Percentiles rank a stretch among this genome's conserved stretches.
Evolutionary conservation across 2,797 vertebrate species (phyloP).

Genomic region (Diglossa cyanea): DNA sequence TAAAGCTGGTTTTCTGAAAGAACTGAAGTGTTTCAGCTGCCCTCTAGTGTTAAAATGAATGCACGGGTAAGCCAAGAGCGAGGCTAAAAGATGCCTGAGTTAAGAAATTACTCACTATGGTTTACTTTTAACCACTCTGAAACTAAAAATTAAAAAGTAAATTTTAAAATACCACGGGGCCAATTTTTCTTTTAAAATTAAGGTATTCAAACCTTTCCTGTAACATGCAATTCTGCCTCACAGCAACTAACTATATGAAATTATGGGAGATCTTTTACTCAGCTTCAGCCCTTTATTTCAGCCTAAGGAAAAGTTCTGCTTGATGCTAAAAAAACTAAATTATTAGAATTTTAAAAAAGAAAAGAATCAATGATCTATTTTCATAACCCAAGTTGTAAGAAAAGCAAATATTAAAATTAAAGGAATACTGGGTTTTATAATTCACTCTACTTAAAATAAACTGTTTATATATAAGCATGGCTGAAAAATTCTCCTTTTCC

Average conservation of each 20-base stretch:
- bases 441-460: neutral
- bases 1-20: neutral
- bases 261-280: neutral
- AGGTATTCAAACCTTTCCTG: neutral
- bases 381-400: neutral
- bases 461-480: neutral
- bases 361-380: neutral
- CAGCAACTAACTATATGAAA: neutral
- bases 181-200: neutral
- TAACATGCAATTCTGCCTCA: neutral
- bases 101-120: neutral
- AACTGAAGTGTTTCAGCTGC: neutral
- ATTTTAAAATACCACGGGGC: neutral
- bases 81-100: neutral
- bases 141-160: neutral
- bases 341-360: neutral
- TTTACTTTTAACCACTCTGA: neutral
- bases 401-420: neutral
- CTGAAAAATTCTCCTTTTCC: neutral
- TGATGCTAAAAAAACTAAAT: neutral
- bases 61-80: neutral
- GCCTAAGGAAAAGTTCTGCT: neutral
- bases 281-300: neutral
- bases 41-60: constrained; percentile 39
- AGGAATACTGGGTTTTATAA: neutral